phyloP scores from a whole-genome alignment of 2,888 invertebrate species.

The Yponomeuta sedellus region DNA sequence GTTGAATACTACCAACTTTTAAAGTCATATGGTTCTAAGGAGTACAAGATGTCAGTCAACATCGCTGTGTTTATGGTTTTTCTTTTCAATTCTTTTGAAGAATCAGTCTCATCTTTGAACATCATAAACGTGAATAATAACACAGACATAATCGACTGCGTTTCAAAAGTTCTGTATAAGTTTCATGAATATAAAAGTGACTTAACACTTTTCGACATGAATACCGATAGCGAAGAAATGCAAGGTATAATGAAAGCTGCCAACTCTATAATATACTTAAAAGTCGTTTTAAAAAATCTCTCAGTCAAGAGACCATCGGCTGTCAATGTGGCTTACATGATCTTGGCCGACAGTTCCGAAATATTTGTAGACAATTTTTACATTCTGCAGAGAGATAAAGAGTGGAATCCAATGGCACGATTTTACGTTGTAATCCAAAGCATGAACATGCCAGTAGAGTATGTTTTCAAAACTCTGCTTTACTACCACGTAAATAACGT shows the following conservation, averaged over 20 bases:
- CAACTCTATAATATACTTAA: conserved; percentile 14
- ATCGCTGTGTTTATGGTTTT: not conserved
- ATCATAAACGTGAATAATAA: not conserved
- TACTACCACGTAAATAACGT: conserved; percentile 5
- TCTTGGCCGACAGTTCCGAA: not conserved
- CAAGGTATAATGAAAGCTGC: conserved; percentile 20
- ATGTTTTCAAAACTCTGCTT: not conserved
- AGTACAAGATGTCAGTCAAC: not conserved
- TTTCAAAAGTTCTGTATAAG: conserved; percentile 15
- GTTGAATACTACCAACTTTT: not conserved
- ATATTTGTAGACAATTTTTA: not conserved
- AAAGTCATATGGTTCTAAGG: not conserved
- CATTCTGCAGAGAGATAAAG: not conserved
- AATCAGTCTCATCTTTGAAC: not conserved
- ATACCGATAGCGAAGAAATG: conserved; percentile 17
- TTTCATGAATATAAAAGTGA: conserved; percentile 17
- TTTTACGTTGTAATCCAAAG: not conserved
- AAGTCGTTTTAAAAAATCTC: conserved; percentile 18
- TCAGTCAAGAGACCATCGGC: conserved; percentile 5
- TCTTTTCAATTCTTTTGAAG: not conserved
- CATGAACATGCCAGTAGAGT: not conserved
- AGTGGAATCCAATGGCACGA: conserved; percentile 1
- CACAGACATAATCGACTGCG: not conserved
- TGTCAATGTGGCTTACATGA: not conserved
- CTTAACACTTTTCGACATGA: conserved; percentile 23